Percentiles rank a stretch among this genome's conserved stretches.
Conservation (phyloP, 2,113 vertebrate genomes). For the Pachyramphus minor region DNA sequence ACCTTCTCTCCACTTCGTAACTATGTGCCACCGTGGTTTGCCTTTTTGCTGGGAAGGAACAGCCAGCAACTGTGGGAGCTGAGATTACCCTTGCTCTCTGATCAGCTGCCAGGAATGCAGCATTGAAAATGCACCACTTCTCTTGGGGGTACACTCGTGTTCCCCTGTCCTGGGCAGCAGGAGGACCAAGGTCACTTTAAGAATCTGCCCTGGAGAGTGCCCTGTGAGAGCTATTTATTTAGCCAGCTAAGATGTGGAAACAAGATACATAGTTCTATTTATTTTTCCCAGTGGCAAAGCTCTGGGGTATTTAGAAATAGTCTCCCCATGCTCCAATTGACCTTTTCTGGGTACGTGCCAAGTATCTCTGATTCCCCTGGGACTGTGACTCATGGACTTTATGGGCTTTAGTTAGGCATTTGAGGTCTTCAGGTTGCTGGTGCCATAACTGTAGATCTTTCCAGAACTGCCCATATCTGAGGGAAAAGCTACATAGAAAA, state of each 20-base stretch:
- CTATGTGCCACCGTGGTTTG: background rate
- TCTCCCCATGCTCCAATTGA: constrained; percentile 43
- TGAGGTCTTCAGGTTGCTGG: background rate
- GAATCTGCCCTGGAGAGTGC: constrained; percentile 33
- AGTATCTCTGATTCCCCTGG: constrained; percentile 33
- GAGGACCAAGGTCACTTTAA: constrained; percentile 56
- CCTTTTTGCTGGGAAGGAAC: constrained; percentile 9
- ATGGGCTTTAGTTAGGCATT: background rate
- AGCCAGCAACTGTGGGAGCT: background rate
- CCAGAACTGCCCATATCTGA: background rate
- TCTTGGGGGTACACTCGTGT: background rate
- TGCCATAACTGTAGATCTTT: background rate
- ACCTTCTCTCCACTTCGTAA: background rate
- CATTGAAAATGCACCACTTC: background rate
- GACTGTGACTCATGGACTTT: constrained; percentile 37
- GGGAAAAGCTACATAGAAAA: background rate
- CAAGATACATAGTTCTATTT: constrained; percentile 67
- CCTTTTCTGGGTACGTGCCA: constrained; percentile 5
- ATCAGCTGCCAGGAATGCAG: constrained; percentile 51
- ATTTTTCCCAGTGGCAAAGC: constrained; percentile 53
- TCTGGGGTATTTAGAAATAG: constrained; percentile 59
- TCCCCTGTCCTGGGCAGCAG: background rate
- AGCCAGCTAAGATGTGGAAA: constrained; percentile 58
- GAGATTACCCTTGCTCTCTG: constrained; percentile 24
- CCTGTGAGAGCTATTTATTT: constrained; percentile 58